phyloP scores from a whole-genome alignment of 64 coral and sea anemone species.

The Pocillopora verrucosa region DNA sequence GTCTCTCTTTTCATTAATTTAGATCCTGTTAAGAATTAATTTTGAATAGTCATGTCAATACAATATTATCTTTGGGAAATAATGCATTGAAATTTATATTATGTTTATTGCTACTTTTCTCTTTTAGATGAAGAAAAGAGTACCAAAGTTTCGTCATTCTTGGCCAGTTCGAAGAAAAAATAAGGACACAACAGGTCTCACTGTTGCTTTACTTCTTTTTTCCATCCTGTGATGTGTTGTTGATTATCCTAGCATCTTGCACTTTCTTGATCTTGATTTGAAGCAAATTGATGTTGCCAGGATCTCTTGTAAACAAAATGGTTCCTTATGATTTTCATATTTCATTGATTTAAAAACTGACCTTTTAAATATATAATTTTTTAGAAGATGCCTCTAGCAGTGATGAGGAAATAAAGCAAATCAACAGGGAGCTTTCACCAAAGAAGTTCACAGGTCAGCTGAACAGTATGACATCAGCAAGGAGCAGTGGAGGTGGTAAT shows the following conservation, averaged over 20 bases:
- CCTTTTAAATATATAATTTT: not conserved
- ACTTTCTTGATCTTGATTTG: not conserved
- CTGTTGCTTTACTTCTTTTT: not conserved
- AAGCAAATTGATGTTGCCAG: not conserved
- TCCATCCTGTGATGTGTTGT: not conserved
- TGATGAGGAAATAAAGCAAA: conserved; percentile 72
- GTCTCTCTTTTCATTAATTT: no score
- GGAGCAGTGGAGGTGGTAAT: conserved; percentile 36
- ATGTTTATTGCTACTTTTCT: not conserved
- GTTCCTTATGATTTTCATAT: not conserved
- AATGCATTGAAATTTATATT: no score
- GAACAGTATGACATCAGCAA: conserved; percentile 47
- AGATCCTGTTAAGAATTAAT: no score
- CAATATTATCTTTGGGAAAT: no score
- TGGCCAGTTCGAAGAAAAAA: conserved; percentile 67
- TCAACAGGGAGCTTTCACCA: conserved; percentile 47
- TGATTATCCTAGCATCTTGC: no score
- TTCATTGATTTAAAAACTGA: no score
- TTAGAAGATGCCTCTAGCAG: conserved; percentile 64
- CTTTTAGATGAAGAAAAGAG: conserved; percentile 51
- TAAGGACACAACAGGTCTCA: conserved; percentile 62
- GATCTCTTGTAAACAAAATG: no score
- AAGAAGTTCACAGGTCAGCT: conserved; percentile 49
- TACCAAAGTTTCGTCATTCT: conserved; percentile 60
- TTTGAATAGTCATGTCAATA: no score